Percentiles rank a stretch among this genome's conserved stretches.
These are phyloP conservation scores for Mesoclemmys tuberculata DNA, from an alignment of 2,113 vertebrate genomes.

Conservation along the genomic window DNA sequence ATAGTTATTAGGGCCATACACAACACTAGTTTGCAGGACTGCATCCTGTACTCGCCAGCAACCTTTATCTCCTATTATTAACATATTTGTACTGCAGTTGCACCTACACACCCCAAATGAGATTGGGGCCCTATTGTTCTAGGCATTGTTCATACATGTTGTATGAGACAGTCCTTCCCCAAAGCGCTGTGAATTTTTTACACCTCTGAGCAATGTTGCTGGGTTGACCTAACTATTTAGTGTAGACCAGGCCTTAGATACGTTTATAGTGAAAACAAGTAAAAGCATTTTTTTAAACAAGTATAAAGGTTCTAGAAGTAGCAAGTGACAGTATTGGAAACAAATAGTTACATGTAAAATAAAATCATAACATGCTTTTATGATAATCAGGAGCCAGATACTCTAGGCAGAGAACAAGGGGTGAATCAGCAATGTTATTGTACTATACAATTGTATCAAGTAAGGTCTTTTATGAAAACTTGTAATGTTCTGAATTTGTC, in stretches of 20 bases:
- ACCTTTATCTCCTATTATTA: neutral
- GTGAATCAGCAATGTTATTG: neutral
- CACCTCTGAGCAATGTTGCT: no score
- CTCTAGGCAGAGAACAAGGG: neutral
- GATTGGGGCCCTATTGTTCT: neutral
- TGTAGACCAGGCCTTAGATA: neutral
- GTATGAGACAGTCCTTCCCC: neutral
- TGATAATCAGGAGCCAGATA: neutral
- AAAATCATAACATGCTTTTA: neutral
- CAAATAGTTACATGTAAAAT: no score
- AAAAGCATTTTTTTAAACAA: neutral
- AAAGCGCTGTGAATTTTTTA: neutral
- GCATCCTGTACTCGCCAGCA: neutral
- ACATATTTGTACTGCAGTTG: neutral
- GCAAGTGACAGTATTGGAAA: neutral
- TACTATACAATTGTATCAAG: neutral
- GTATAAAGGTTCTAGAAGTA: neutral
- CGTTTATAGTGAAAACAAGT: neutral
- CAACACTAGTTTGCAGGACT: neutral
- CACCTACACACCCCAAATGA: neutral
- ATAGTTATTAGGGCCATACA: neutral
- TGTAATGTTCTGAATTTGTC: neutral
- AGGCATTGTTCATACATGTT: fast-evolving
- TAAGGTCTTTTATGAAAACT: neutral
- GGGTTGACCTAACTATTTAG: neutral